Evolutionary conservation across 2,113 vertebrate genomes (phyloP).

Genomic region (Gymnobelideus leadbeateri): DNA sequence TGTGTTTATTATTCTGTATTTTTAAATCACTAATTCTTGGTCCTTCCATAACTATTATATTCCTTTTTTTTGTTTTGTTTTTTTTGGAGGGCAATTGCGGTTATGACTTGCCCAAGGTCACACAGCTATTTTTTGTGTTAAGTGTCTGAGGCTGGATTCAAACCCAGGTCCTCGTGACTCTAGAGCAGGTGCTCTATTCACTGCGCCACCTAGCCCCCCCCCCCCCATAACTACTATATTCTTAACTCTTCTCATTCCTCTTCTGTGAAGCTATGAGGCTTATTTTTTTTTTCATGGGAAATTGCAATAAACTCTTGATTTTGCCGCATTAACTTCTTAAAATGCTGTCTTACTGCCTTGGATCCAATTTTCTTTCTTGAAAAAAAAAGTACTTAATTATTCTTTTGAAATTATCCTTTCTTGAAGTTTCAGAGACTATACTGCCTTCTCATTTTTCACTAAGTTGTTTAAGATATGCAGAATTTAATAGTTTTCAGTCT

Average conservation of each 20-base stretch:
- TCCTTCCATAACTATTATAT: conserved; percentile 20
- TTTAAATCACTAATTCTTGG: neutral
- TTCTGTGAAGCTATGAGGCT: conserved; percentile 36
- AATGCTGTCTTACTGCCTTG: neutral
- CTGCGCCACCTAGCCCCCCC: too few species aligned
- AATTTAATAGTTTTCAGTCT: conserved; percentile 2
- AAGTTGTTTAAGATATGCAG: conserved; percentile 3
- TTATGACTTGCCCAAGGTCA: too few species aligned
- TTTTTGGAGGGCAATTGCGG: too few species aligned
- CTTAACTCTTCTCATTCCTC: neutral
- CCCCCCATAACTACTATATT: conserved; percentile 16
- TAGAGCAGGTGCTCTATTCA: too few species aligned
- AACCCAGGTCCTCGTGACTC: too few species aligned
- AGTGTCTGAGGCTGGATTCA: too few species aligned
- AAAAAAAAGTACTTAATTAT: neutral
- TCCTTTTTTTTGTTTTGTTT: too few species aligned
- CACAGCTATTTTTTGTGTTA: too few species aligned
- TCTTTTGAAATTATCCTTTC: conserved; percentile 1
- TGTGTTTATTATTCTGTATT: neutral
- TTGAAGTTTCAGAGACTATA: conserved; percentile 3
- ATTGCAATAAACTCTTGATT: conserved; percentile 39
- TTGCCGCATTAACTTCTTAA: conserved; percentile 40
- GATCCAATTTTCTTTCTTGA: neutral
- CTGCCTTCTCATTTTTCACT: neutral
- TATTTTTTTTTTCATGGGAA: conserved; percentile 1